phyloP scores from a whole-genome alignment of 1,140 invertebrate genomes.

The Pseudomyrmex pallidus region DNA sequence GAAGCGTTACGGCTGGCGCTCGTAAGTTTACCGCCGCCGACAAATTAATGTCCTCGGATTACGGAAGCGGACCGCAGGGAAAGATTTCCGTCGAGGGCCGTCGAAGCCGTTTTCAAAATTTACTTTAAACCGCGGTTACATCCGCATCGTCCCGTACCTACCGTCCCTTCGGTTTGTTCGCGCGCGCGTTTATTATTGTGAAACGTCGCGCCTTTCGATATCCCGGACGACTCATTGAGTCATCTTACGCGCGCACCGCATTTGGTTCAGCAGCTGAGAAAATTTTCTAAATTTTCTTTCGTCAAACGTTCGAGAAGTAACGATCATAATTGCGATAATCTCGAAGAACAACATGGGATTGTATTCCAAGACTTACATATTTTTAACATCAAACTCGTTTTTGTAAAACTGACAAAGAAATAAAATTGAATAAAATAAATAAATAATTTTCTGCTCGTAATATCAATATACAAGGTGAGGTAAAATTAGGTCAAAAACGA shows the following conservation, averaged over 20 bases:
- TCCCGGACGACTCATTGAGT: background rate
- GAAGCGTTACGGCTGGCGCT: conserved; percentile 61
- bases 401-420: background rate
- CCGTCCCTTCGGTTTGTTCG: conserved; percentile 25
- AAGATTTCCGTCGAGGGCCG: conserved; percentile 69
- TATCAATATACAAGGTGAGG: too few species aligned
- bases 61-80: conserved; percentile 72
- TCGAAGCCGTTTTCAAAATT: conserved; percentile 69
- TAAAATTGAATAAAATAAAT: too few species aligned
- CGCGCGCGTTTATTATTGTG: conserved; percentile 8
- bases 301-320: conserved; percentile 16
- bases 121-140: conserved; percentile 64
- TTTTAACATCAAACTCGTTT: background rate
- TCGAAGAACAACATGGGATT: too few species aligned
- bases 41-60: conserved; percentile 77
- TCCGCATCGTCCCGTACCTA: conserved; percentile 44
- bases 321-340: too few species aligned
- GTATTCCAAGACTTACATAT: too few species aligned
- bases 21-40: conserved; percentile 70
- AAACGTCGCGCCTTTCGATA: conserved; percentile 37
- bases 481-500: too few species aligned
- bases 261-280: background rate
- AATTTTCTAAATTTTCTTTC: background rate
- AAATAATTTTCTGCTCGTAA: too few species aligned
- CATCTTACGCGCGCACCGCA: background rate